Conservation (phyloP, 2,888 invertebrate genomes). For the Catocala fraxini region DNA sequence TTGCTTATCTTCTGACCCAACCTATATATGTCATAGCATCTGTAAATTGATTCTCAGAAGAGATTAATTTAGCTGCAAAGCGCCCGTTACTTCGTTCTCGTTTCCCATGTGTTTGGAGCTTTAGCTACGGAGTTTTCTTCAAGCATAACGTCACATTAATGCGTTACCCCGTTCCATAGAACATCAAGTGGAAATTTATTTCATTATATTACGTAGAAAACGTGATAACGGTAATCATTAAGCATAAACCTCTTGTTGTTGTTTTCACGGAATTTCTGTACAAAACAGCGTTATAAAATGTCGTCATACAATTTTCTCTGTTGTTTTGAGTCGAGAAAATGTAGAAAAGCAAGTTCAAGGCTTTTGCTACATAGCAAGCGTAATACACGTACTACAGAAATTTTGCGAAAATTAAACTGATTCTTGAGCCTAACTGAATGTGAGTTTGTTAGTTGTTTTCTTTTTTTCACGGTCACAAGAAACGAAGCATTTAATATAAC, state of each 20-base stretch:
- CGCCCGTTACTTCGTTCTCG: no score
- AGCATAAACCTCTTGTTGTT: conserved; percentile 11
- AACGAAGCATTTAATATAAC: no score
- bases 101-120: no score
- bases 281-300: conserved; percentile 17
- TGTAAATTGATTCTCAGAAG: no score
- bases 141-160: not conserved
- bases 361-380: not conserved
- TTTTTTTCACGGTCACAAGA: no score
- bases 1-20: no score
- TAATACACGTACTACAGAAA: no score
- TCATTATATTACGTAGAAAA: conserved; percentile 15
- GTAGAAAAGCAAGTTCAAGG: not conserved
- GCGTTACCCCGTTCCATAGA: conserved; percentile 1
- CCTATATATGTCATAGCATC: no score
- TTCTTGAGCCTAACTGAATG: no score
- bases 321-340: conserved; percentile 4
- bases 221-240: conserved; percentile 38
- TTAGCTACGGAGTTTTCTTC: not conserved
- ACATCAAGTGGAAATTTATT: conserved; percentile 22
- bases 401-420: no score
- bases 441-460: no score
- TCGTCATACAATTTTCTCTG: conserved; percentile 6
- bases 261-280: conserved; percentile 10
- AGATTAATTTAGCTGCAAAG: no score